These are phyloP conservation scores for Mythimna impura DNA, from an alignment of 2,888 invertebrate genomes.

Conservation along the genomic window DNA sequence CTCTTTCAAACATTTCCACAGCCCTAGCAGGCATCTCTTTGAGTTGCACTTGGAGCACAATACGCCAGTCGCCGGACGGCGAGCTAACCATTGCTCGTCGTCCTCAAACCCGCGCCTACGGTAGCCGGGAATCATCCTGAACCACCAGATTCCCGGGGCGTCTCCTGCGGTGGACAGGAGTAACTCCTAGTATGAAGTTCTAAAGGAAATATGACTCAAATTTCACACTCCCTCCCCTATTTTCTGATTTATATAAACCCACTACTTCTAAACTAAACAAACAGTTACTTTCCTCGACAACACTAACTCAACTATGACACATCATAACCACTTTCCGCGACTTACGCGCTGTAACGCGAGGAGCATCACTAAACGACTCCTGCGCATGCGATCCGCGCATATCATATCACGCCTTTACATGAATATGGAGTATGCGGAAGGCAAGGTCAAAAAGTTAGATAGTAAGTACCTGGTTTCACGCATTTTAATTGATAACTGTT, in stretches of 20 bases:
- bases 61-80: too few relatives aligned
- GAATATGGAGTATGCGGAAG: slow-evolving; percentile 67
- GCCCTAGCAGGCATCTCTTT: too few relatives aligned
- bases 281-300: slow-evolving; percentile 47
- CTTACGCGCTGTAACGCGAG: slow-evolving; percentile 64
- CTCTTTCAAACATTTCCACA: too few relatives aligned
- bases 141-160: too few relatives aligned
- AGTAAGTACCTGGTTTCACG: slow-evolving; percentile 46
- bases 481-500: slow-evolving; percentile 54
- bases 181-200: too few relatives aligned
- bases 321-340: slow-evolving; percentile 60
- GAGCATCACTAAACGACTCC: slow-evolving; percentile 53
- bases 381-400: slow-evolving; percentile 66
- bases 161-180: too few relatives aligned
- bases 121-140: too few relatives aligned
- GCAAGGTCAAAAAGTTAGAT: slow-evolving; percentile 56
- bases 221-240: too few relatives aligned
- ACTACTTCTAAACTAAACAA: slow-evolving; percentile 33
- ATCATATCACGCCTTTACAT: slow-evolving; percentile 63
- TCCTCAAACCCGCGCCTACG: too few relatives aligned
- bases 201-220: too few relatives aligned
- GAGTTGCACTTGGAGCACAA: too few relatives aligned
- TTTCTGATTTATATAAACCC: neutral
- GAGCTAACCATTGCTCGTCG: too few relatives aligned
- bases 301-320: slow-evolving; percentile 57